Evolutionary conservation across 92 coral and sea anemone species (phyloP), one percentile per base, ranked within the genome.

Genomic region (Paragorgia papillata): DNA sequence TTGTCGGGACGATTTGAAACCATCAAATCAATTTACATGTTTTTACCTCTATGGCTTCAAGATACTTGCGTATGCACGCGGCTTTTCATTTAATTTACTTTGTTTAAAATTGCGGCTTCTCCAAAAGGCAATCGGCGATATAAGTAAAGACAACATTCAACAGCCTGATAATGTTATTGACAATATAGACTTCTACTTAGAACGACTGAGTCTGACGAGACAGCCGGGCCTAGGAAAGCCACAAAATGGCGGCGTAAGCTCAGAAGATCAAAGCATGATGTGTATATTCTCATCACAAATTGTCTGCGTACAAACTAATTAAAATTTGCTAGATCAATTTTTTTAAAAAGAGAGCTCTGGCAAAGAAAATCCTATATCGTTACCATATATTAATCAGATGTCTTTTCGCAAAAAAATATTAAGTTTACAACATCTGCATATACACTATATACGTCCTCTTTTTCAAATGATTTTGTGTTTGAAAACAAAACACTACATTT

Each of bases 91-190:
- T 53, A 71, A 53, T 71, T 69, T 46, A 19, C 4, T 71, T 71
- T 54, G 51, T 53, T 71, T 51, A 53, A 71, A 71, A 71, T 71
- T 71, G 78, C 78, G 78, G 78, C 64, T 55, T 71, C 63, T 26
- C 63, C 48, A 71, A 71, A 71, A 71, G 64, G 78, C 64, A 54
- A 71, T 71, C 78, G 50, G 31, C 57, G 78, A 71, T 71, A 71
- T 71, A 49, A 71, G 17, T 71, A 49, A 71, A 71, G 64, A 71
- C 63, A 71, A 71, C 78, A 53, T 71, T 53, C 5, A 48, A 33
- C 64, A 55, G n/a, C 31, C 69, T 32, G 43, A 71, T 32, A 55
- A 31, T 40, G 9, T 49, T 68, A 49, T 51, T 31, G 64, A 55
- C 25, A 53, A 21, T 3, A 7, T 29, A 3, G 22, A 56, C 62